phyloP scores from a whole-genome alignment of 2,888 invertebrate species.

The Brenthis ino region DNA sequence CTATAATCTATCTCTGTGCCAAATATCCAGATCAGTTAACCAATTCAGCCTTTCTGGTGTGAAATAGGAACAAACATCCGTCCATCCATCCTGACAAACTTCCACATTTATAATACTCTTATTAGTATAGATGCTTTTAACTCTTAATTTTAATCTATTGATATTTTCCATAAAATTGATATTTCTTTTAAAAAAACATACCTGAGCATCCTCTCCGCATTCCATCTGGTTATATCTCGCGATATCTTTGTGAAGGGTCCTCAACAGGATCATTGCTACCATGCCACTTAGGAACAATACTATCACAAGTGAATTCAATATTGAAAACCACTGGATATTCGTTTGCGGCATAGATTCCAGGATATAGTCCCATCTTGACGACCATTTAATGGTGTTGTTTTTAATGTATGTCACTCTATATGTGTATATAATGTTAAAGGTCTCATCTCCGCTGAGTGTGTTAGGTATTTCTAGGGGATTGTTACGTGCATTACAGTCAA shows the following conservation, averaged over 20 bases:
- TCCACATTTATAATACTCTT: too few species aligned
- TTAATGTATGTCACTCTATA: constrained; percentile 92
- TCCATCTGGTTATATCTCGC: constrained; percentile 98
- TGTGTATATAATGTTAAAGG: constrained; percentile 89
- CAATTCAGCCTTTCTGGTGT: too few species aligned
- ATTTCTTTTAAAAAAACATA: constrained; percentile 68
- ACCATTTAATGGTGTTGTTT: constrained; percentile 96
- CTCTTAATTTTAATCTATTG: too few species aligned
- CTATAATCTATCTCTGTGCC: too few species aligned
- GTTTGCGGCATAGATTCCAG: constrained; percentile 99
- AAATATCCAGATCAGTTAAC: too few species aligned
- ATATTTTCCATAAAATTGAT: background rate
- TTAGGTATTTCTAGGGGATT: constrained; percentile 87
- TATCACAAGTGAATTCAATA: constrained; percentile 98
- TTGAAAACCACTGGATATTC: constrained; percentile 99
- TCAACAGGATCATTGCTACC: constrained; percentile 99
- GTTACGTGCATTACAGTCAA: constrained; percentile 78
- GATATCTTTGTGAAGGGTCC: constrained; percentile 98
- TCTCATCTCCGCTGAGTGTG: constrained; percentile 71
- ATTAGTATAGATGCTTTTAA: too few species aligned
- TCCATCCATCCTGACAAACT: too few species aligned
- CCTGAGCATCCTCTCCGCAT: constrained; percentile 94
- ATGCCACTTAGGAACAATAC: constrained; percentile 98
- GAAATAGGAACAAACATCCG: too few species aligned
- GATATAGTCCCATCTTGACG: constrained; percentile 99